These are phyloP conservation scores for Ochotona princeps DNA, from an alignment of 2,113 vertebrate species.

Conservation along the genomic window DNA sequence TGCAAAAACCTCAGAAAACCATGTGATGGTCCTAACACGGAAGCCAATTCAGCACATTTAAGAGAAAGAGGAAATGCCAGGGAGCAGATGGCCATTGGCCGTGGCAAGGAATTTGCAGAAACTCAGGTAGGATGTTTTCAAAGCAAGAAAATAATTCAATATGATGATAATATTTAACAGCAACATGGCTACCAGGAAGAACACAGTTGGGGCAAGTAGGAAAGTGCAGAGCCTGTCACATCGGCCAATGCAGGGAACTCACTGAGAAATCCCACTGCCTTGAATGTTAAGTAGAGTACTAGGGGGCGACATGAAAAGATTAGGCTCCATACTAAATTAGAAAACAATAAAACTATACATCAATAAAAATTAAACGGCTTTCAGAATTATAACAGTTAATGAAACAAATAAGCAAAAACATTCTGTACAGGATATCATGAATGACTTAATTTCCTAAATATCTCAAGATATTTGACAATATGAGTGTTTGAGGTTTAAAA, in stretches of 20 bases:
- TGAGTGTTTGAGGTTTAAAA: constrained; percentile 18
- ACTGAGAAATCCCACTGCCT: neutral
- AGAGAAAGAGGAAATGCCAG: neutral
- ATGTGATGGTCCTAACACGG: neutral
- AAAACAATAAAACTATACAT: constrained; percentile 16
- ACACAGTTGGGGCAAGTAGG: neutral
- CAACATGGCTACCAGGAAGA: neutral
- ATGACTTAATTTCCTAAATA: constrained; percentile 32
- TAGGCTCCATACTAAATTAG: constrained; percentile 1
- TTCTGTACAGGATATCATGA: constrained; percentile 36
- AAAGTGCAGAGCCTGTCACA: neutral
- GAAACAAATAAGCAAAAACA: constrained; percentile 45
- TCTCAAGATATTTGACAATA: constrained; percentile 16
- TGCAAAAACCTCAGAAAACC: neutral
- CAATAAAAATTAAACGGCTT: neutral
- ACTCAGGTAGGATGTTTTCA: neutral
- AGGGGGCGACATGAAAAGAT: neutral
- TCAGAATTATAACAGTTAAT: constrained; percentile 61
- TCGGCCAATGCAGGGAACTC: neutral
- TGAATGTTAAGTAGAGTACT: neutral
- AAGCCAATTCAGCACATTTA: neutral
- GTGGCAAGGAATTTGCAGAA: neutral
- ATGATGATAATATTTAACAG: neutral
- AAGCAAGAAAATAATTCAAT: neutral
- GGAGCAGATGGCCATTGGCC: neutral